Conservation (phyloP, 2,888 invertebrate genomes). For the Lasioglossum villosulum region DNA sequence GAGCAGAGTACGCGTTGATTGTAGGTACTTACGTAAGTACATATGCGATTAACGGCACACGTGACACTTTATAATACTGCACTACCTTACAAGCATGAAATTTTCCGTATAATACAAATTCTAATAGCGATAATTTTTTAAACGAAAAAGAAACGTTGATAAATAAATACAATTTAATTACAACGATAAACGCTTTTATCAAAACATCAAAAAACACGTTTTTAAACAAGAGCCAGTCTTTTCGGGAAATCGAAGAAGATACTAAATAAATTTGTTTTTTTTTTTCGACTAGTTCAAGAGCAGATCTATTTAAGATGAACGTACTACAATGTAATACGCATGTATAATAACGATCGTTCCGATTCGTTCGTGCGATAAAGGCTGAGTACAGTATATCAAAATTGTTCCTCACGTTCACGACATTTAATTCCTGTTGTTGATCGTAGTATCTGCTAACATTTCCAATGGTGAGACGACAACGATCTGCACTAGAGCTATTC, state of each 20-base stretch:
- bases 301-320: conserved; percentile 56
- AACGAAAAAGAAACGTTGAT: conserved; percentile 13
- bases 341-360: conserved; percentile 28
- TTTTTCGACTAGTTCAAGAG: conserved; percentile 52
- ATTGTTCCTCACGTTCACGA: conserved; percentile 15
- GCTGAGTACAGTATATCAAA: conserved; percentile 44
- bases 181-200: conserved; percentile 40
- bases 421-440: conserved; percentile 13
- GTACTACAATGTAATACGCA: neutral
- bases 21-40: neutral
- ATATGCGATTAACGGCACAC: conserved; percentile 37
- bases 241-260: conserved; percentile 34
- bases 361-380: conserved; percentile 26
- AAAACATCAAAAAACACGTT: conserved; percentile 36
- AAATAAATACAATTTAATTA: conserved; percentile 49
- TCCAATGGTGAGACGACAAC: neutral
- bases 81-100: conserved; percentile 36
- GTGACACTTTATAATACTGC: conserved; percentile 42
- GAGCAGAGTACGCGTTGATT: conserved; percentile 1
- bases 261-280: conserved; percentile 38
- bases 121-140: conserved; percentile 42
- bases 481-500: conserved; percentile 8
- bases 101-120: conserved; percentile 51
- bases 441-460: conserved; percentile 8
- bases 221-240: conserved; percentile 55